Conservation (phyloP, 1,140 invertebrate species). For the Leptonema lineaticorne region DNA sequence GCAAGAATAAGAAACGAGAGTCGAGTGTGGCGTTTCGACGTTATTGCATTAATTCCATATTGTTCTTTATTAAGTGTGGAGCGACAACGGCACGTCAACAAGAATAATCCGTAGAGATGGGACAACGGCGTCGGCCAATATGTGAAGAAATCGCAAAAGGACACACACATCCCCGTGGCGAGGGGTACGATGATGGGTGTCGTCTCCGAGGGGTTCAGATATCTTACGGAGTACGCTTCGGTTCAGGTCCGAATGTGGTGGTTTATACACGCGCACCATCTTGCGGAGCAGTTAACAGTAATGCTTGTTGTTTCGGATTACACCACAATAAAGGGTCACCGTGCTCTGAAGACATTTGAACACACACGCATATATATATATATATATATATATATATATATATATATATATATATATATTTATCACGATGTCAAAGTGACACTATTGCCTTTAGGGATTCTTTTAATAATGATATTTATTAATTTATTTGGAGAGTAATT, state of each 20-base stretch:
- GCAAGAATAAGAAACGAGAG: too few relatives aligned
- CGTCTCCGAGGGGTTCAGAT: too few relatives aligned
- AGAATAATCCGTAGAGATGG: conserved; percentile 2
- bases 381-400: too few relatives aligned
- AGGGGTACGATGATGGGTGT: neutral
- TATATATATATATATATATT: neutral
- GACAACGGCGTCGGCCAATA: conserved; percentile 1
- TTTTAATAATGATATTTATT: too few relatives aligned
- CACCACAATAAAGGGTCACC: conserved; percentile 36
- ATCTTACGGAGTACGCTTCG: neutral
- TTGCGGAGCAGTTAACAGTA: conserved; percentile 40
- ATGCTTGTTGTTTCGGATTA: conserved; percentile 41
- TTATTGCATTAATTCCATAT: conserved; percentile 30
- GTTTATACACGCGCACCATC: conserved; percentile 35
- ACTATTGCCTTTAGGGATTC: too few relatives aligned
- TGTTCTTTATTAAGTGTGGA: conserved; percentile 17
- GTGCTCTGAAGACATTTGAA: conserved; percentile 11
- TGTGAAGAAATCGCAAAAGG: conserved; percentile 12
- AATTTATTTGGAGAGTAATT: too few relatives aligned
- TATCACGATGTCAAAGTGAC: too few relatives aligned
- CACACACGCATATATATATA: neutral
- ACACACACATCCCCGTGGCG: neutral
- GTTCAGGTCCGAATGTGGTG: conserved; percentile 7
- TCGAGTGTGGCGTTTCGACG: too few relatives aligned
- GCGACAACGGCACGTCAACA: conserved; percentile 3